These are phyloP conservation scores for Nothobranchius kuhntae DNA, from an alignment of 2,113 vertebrate species.

Conservation along the genomic window DNA sequence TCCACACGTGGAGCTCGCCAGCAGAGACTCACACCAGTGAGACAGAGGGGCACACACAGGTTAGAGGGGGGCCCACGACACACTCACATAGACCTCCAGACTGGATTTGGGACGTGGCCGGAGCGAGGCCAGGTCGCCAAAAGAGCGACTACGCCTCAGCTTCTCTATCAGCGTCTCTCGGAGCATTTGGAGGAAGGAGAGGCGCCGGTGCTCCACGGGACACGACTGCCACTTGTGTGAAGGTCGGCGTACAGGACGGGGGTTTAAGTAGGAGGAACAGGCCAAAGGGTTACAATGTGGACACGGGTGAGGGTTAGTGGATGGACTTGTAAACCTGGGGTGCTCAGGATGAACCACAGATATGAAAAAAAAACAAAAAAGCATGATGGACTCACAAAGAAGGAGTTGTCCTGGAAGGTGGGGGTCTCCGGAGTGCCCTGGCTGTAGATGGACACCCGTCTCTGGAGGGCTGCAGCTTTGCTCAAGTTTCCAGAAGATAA, in stretches of 20 bases:
- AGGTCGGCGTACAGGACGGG: slow-evolving; percentile 53
- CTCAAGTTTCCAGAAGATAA: slow-evolving; percentile 87
- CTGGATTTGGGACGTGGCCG: slow-evolving; percentile 89
- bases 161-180: slow-evolving; percentile 93
- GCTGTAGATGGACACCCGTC: slow-evolving; percentile 95
- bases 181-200: slow-evolving; percentile 91
- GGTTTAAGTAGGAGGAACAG: slow-evolving; percentile 35
- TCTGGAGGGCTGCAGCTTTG: slow-evolving; percentile 90
- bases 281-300: slow-evolving; percentile 33
- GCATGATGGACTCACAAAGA: slow-evolving; percentile 87
- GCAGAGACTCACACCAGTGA: slow-evolving; percentile 4
- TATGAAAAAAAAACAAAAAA: neutral
- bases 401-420: slow-evolving; percentile 91
- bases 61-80: slow-evolving; percentile 47
- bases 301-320: slow-evolving; percentile 72
- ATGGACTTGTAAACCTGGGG: no score
- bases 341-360: neutral
- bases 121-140: slow-evolving; percentile 94
- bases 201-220: slow-evolving; percentile 84
- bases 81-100: slow-evolving; percentile 96
- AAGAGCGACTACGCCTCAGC: slow-evolving; percentile 91
- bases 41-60: slow-evolving; percentile 29
- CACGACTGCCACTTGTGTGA: slow-evolving; percentile 88
- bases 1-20: slow-evolving; percentile 26
- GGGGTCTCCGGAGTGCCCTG: slow-evolving; percentile 97